phyloP scores from a whole-genome alignment of 2,113 vertebrate genomes.

The Conger conger region DNA sequence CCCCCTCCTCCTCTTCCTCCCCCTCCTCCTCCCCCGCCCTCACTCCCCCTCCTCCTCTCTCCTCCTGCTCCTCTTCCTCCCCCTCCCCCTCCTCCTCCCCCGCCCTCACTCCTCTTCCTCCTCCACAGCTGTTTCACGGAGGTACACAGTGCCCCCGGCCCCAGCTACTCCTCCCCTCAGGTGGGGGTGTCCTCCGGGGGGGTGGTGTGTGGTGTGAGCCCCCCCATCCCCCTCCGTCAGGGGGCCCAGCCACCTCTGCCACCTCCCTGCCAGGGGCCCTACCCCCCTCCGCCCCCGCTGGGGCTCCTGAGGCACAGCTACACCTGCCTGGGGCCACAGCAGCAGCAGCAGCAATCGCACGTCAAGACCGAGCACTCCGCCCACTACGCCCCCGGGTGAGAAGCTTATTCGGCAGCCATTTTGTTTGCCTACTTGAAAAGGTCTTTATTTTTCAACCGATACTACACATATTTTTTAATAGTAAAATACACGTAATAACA shows the following conservation, averaged over 20 bases:
- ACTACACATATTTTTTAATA: too few relatives aligned
- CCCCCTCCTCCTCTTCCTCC: conserved; percentile 3
- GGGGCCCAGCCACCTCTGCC: conserved; percentile 58
- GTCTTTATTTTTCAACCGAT: too few relatives aligned
- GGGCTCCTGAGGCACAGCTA: conserved; percentile 81
- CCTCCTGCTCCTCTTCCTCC: too few relatives aligned
- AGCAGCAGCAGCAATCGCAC: conserved; percentile 66
- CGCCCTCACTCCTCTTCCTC: background rate
- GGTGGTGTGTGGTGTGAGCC: conserved; percentile 72
- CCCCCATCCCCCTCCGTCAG: conserved; percentile 69
- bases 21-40: too few relatives aligned
- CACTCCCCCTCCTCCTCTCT: too few relatives aligned
- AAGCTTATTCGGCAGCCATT: too few relatives aligned
- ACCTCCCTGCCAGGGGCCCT: conserved; percentile 68
- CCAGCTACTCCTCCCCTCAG: conserved; percentile 71
- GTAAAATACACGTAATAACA: too few relatives aligned
- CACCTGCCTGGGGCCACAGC: conserved; percentile 71
- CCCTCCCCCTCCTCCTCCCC: too few relatives aligned
- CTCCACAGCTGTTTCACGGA: conserved; percentile 91
- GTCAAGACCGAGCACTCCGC: conserved; percentile 91
- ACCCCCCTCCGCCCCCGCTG: conserved; percentile 69
- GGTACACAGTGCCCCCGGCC: conserved; percentile 75
- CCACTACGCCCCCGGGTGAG: conserved; percentile 91
- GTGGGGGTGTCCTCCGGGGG: conserved; percentile 69
- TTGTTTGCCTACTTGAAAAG: too few relatives aligned